Percentiles rank a stretch among this genome's conserved stretches.
Evolutionary conservation across 2,797 vertebrate genomes (phyloP).

Genomic region (Pantherophis alleghaniensis): DNA sequence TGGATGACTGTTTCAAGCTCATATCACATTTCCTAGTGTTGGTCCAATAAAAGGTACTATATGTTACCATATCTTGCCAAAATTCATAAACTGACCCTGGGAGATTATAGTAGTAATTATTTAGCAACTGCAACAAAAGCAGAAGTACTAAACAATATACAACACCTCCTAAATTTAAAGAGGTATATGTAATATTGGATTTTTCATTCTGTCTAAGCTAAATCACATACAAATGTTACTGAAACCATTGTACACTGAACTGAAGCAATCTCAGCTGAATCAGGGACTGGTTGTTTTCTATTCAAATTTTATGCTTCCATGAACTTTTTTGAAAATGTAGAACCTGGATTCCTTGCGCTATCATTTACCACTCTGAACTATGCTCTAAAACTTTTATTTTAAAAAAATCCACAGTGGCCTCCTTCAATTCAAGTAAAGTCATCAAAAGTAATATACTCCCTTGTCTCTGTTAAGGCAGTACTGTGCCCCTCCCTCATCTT

Average conservation of each 20-base stretch:
- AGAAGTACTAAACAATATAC: not conserved
- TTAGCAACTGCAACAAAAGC: not conserved
- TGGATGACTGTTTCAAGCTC: not conserved
- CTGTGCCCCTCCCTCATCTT: not conserved
- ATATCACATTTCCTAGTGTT: not conserved
- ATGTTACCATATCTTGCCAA: not conserved
- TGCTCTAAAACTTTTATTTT: not conserved
- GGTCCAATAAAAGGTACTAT: not conserved
- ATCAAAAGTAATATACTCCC: not conserved
- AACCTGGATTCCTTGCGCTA: not conserved
- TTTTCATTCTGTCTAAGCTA: not conserved
- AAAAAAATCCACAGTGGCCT: not conserved
- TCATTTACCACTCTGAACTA: not conserved
- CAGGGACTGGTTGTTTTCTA: constrained; percentile 26
- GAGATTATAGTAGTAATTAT: not conserved
- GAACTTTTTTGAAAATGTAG: constrained; percentile 7
- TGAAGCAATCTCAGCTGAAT: constrained; percentile 11
- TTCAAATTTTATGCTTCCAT: constrained; percentile 32
- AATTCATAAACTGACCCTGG: not conserved
- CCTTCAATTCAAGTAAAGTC: not conserved
- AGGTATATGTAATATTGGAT: not conserved
- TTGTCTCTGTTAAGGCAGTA: not conserved
- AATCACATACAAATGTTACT: not conserved
- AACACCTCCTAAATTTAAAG: not conserved
- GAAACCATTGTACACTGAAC: constrained; percentile 1